These are phyloP conservation scores for Galemys pyrenaicus DNA, from an alignment of 2,113 vertebrate species.

Conservation along the genomic window DNA sequence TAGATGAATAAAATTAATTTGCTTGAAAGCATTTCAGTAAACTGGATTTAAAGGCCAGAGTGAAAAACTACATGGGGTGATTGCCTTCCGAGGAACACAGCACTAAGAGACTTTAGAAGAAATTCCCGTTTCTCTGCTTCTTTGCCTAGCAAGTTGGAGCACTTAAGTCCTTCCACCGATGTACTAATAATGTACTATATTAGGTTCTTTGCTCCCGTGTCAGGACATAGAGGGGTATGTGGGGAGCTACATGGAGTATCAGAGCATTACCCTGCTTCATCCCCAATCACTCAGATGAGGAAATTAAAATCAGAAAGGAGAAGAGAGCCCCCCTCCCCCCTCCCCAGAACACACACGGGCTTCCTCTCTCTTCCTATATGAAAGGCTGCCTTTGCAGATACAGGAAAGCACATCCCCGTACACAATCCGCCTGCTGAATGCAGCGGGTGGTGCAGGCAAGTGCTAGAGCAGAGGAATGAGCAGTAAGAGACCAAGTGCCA, in stretches of 20 bases:
- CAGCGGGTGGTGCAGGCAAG: not conserved
- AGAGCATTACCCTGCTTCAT: not conserved
- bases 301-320: not conserved
- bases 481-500: not conserved
- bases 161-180: not conserved
- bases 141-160: not conserved
- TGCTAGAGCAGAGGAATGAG: not conserved
- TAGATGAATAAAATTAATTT: not conserved
- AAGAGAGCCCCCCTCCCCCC: not conserved
- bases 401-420: not conserved
- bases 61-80: not conserved
- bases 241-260: rapidly evolving
- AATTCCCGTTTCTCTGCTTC: not conserved
- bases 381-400: not conserved
- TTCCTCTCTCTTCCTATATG: not conserved
- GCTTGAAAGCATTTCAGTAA: not conserved
- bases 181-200: no score
- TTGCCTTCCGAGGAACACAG: not conserved
- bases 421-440: not conserved
- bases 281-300: not conserved
- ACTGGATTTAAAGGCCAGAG: not conserved
- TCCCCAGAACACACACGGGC: not conserved
- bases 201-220: not conserved
- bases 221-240: not conserved
- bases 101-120: not conserved